Conservation (phyloP, 92 coral and sea anemone genomes). For the Phenganax stokvisi region DNA sequence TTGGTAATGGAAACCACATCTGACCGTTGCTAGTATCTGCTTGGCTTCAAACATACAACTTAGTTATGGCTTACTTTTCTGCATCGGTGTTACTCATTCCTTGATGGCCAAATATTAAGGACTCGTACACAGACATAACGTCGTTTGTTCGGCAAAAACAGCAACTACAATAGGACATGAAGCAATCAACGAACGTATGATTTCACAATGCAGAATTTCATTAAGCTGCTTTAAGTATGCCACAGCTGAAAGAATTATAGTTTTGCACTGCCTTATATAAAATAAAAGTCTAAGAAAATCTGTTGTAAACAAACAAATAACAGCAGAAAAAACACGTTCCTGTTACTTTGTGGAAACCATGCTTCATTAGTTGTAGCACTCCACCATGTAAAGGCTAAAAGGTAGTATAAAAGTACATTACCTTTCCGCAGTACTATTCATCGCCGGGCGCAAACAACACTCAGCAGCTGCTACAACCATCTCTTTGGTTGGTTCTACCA, state of each 20-base stretch:
- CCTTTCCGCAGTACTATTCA: constrained; percentile 54
- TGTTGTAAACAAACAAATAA: not conserved
- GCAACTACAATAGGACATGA: constrained; percentile 50
- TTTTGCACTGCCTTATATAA: not conserved
- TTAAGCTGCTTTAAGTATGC: no score
- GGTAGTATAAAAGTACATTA: not conserved
- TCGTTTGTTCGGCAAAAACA: constrained; percentile 75
- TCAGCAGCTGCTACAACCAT: constrained; percentile 74
- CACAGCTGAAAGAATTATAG: no score
- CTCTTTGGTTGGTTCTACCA: constrained; percentile 54
- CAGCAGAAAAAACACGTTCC: not conserved
- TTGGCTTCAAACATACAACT: no score
- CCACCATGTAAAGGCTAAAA: not conserved
- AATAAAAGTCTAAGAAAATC: not conserved
- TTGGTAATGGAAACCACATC: not conserved
- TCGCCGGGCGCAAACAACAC: constrained; percentile 72
- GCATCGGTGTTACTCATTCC: constrained; percentile 69
- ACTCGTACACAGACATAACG: constrained; percentile 78
- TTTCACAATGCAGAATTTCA: not conserved
- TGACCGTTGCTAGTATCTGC: no score
- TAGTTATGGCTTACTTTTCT: constrained; percentile 49
- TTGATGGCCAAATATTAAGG: constrained; percentile 89
- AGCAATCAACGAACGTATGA: not conserved
- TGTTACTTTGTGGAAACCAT: not conserved
- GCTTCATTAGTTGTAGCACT: not conserved